phyloP scores from a whole-genome alignment of 2,888 invertebrate genomes.

The Napeogenes sylphis region DNA sequence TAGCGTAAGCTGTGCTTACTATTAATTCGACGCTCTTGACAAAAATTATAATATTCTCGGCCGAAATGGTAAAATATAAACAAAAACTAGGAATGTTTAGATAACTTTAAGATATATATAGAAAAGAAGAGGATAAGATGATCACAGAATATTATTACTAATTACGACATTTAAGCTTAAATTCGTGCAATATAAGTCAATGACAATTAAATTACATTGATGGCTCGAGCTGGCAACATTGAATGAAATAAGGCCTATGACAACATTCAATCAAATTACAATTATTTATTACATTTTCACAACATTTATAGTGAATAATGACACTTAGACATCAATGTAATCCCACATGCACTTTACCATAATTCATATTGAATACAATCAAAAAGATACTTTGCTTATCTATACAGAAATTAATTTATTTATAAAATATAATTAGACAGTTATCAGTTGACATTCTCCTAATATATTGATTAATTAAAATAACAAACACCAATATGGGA shows the following conservation, averaged over 20 bases:
- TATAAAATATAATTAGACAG: conserved; percentile 54
- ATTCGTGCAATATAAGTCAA: conserved; percentile 44
- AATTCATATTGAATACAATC: conserved; percentile 53
- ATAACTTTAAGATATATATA: conserved; percentile 62
- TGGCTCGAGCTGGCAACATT: conserved; percentile 39
- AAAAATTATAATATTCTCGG: conserved; percentile 51
- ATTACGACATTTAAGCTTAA: conserved; percentile 47
- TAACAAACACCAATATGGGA: conserved; percentile 63
- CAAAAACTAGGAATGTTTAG: conserved; percentile 70
- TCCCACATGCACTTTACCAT: conserved; percentile 50
- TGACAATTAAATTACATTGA: conserved; percentile 36
- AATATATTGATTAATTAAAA: conserved; percentile 56
- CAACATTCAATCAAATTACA: conserved; percentile 45
- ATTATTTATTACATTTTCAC: conserved; percentile 47
- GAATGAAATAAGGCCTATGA: conserved; percentile 55
- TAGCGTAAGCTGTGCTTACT: conserved; percentile 64
- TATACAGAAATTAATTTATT: conserved; percentile 60
- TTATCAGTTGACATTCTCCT: conserved; percentile 62
- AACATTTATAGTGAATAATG: conserved; percentile 59
- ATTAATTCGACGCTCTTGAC: conserved; percentile 49
- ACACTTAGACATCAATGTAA: conserved; percentile 65
- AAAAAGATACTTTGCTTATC: conserved; percentile 59
- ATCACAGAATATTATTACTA: conserved; percentile 64
- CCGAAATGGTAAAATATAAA: conserved; percentile 44
- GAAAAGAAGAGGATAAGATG: conserved; percentile 61